Evolutionary conservation across 2,113 vertebrate genomes (phyloP).

Genomic region (Melanotaenia duboulayi): DNA sequence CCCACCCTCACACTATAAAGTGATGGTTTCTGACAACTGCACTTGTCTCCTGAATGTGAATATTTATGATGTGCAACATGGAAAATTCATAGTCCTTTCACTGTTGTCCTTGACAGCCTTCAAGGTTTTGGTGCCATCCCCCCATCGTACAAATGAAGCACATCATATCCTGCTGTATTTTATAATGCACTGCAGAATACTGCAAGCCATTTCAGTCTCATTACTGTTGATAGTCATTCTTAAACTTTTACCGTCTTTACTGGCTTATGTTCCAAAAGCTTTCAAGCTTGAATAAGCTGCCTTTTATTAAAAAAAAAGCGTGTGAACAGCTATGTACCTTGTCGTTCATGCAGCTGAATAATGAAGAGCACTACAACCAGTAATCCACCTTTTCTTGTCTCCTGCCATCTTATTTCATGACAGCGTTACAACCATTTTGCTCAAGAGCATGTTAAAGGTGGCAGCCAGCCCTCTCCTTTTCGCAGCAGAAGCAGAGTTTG

Average conservation of each 20-base stretch:
- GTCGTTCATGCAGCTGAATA: constrained; percentile 49
- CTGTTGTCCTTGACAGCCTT: constrained; percentile 26
- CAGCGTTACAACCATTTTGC: constrained; percentile 25
- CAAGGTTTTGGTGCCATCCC: constrained; percentile 28
- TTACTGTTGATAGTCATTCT: constrained; percentile 21
- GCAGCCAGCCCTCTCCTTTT: constrained; percentile 23
- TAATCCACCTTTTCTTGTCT: constrained; percentile 17
- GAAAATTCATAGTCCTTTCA: constrained; percentile 52
- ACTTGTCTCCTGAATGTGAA: constrained; percentile 32
- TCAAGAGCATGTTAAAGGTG: constrained; percentile 20
- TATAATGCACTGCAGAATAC: constrained; percentile 30
- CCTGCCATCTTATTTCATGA: constrained; percentile 26
- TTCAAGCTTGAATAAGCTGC: constrained; percentile 28
- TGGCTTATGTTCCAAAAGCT: constrained; percentile 5
- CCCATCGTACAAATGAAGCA: constrained; percentile 8
- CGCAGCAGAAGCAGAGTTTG: constrained; percentile 31
- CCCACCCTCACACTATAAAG: neutral
- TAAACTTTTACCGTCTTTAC: neutral
- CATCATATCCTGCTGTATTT: constrained; percentile 31
- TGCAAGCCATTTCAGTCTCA: constrained; percentile 29
- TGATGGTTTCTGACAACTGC: constrained; percentile 23
- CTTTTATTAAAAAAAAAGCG: constrained; percentile 42
- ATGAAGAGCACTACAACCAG: constrained; percentile 45
- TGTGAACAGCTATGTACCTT: constrained; percentile 7
- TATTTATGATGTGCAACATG: constrained; percentile 53